Evolutionary conservation across 2,113 vertebrate genomes (phyloP), one percentile per base, ranked within the genome.

Genomic region (Heterochromis multidens): DNA sequence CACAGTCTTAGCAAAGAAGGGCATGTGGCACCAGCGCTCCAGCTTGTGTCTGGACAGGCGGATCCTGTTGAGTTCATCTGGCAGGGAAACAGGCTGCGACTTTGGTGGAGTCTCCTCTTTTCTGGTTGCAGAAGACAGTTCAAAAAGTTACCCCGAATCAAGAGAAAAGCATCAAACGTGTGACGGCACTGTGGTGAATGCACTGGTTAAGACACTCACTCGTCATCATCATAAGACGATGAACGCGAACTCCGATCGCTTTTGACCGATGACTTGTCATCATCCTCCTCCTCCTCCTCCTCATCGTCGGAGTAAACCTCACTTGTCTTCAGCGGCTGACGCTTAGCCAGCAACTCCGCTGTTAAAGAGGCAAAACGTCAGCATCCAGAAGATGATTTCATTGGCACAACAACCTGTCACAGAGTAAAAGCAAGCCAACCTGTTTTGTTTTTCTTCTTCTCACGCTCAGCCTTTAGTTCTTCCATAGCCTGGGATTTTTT

Each of bases 401-500:
- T 2, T 7, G 3, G 29, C 33, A 23, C 6, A 57, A 60, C 3
- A 49, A 25, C 29, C 2, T 21, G 5, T 13, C 21, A 29, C 13
- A 9, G 1, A 37, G 11, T 19, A 17, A 16, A 65, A 21, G n/a
- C n/a, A n/a, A 31, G 79, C 93, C 2, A 1, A 99, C 98, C 98
- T 84, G 98, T 99, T 95, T 97, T 97, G 89, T 99, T 99, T 93
- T 99, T 99, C 89, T 98, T 98, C 89, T 99, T 99, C 92, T 99
- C 98, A 63, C 98, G 95, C 77, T 99, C 98, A 54, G 98, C 98
- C 89, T 98, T 99, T 27, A 99, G 95, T 78, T 99, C 99, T 84
- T 99, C 98, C 99, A 99, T 99, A 83, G 99, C 99, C 95, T 99
- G 98, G 85, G 98, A 99, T 93, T 99, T 99, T 93, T 99, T 99